Evolutionary conservation across 2,888 invertebrate species (phyloP).

Genomic region (Rhorus exstirpatorius): DNA sequence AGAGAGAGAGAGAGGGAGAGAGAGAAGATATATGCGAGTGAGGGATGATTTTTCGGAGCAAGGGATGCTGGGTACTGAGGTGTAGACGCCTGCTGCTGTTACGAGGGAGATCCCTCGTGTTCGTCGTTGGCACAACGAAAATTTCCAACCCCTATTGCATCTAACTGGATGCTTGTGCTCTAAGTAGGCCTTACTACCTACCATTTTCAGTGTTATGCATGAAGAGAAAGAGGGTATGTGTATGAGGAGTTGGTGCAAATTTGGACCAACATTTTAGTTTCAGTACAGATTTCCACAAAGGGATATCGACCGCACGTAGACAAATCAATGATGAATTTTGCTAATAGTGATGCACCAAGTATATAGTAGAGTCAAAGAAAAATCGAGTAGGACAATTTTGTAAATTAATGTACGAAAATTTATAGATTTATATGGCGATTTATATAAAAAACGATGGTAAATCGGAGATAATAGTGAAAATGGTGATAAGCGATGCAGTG

Average conservation of each 20-base stretch:
- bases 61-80: slow-evolving; percentile 23
- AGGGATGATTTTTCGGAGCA: slow-evolving; percentile 37
- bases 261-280: not conserved
- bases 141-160: slow-evolving; percentile 67
- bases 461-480: too few species aligned
- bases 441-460: too few species aligned
- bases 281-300: not conserved
- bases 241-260: slow-evolving; percentile 18
- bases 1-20: not conserved
- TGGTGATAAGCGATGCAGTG: too few species aligned
- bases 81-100: slow-evolving; percentile 51
- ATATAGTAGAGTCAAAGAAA: too few species aligned
- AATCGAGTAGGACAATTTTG: too few species aligned
- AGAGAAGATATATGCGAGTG: slow-evolving; percentile 2
- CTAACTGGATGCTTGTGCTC: slow-evolving; percentile 61
- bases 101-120: slow-evolving; percentile 38
- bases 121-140: slow-evolving; percentile 66
- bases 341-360: too few species aligned
- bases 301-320: too few species aligned
- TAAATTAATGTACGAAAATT: too few species aligned
- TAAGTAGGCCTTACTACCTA: slow-evolving; percentile 80
- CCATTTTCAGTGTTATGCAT: slow-evolving; percentile 73
- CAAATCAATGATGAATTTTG: not conserved
- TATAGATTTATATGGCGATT: too few species aligned
- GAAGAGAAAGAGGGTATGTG: not conserved